Evolutionary conservation across 2,888 invertebrate genomes (phyloP), one percentile per base, ranked within the genome.

Genomic region (Chesias legatella): DNA sequence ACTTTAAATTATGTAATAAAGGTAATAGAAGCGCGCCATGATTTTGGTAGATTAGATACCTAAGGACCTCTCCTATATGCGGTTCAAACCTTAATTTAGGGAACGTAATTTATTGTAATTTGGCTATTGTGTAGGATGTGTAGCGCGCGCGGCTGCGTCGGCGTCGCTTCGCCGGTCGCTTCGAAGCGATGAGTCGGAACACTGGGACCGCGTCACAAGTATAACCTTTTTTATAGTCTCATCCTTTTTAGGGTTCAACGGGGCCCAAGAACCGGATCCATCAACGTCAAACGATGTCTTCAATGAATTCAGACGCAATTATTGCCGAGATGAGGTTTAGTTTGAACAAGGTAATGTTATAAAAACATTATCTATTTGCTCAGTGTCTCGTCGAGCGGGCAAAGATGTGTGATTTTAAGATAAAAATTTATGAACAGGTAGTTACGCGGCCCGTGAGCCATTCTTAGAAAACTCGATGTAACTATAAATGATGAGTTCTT

Each of bases 241-340:
- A 67, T 77, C 79, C 73, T 75, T 73, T 67, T 69, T 73, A 69
- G 71, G 68, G 73, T 68, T 71, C 69, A 62, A 57, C 53, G 46
- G 53, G 60, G 58, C 29, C 38, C 23, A 35, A 46, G 49, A 67
- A 60, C 60, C 58, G 58, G 63, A 56, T 50, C 30, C 10, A 29
- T 10, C 24, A 24, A 21, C 27, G 38, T 17, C 10, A 6, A 8
- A 13, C 7, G 8, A 9, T 9, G 24, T n/a, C n/a, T 26, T 25
- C 30, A 26, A 26, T 31, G 24, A 10, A 23, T 7, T 24, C 11
- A 33, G 11, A 17, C 5, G 13, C 3, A 17, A 3, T 17, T 17
- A 17, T 17, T 3, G 13, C 13, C 5, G 13, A 17, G 13, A 17
- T 17, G 13, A 5, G 13, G 3, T 17, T 17, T 5, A 17, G 13